These are phyloP conservation scores for Acheta domesticus DNA, from an alignment of 2,888 invertebrate species.

Conservation along the genomic window DNA sequence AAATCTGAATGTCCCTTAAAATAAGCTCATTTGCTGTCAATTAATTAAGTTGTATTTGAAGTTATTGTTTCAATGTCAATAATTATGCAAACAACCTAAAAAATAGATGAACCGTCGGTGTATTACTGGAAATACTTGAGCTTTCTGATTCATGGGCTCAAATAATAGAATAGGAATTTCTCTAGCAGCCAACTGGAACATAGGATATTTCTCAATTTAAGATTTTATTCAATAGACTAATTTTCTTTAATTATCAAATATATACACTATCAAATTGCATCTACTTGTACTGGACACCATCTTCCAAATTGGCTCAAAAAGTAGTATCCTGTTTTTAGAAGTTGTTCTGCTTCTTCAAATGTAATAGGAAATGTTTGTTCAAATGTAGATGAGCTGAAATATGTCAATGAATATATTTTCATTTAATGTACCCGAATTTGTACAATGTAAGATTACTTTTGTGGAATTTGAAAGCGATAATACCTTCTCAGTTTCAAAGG, in stretches of 20 bases:
- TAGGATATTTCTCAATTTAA: too few species aligned
- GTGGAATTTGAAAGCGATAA: too few species aligned
- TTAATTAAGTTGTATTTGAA: too few species aligned
- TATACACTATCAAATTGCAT: neutral
- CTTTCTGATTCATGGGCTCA: slow-evolving; percentile 48
- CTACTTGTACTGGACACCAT: slow-evolving; percentile 24
- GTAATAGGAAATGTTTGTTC: neutral
- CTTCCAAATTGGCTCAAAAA: slow-evolving; percentile 21
- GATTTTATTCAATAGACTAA: too few species aligned
- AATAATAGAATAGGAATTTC: slow-evolving; percentile 53
- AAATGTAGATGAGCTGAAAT: neutral
- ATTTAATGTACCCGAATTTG: too few species aligned
- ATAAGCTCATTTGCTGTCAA: too few species aligned
- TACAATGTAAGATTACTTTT: too few species aligned
- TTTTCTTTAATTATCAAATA: too few species aligned
- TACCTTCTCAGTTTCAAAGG: too few species aligned
- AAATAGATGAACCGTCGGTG: slow-evolving; percentile 61
- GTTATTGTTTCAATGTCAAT: too few species aligned
- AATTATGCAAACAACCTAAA: slow-evolving; percentile 40
- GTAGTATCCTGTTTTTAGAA: slow-evolving; percentile 19
- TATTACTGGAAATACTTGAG: slow-evolving; percentile 54
- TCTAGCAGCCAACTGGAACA: slow-evolving; percentile 51
- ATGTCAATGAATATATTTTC: too few species aligned
- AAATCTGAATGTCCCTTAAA: too few species aligned
- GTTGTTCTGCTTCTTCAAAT: neutral